A percentile compares a stretch with the other conserved stretches of the same genome.
These are phyloP conservation scores for Merops nubicus DNA, from an alignment of 2,113 vertebrate genomes.

Conservation along the genomic window DNA sequence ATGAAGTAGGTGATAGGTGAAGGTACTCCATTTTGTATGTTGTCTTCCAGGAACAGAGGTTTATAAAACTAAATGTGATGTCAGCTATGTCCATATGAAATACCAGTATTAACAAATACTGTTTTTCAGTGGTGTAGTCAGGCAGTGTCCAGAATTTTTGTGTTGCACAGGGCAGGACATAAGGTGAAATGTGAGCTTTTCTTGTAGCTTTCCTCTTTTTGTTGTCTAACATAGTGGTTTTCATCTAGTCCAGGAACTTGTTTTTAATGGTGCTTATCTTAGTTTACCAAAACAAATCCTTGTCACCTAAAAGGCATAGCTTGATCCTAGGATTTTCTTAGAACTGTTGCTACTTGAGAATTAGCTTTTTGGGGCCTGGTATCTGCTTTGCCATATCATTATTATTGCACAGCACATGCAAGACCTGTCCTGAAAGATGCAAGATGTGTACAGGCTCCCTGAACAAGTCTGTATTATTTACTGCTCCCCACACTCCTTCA, in stretches of 20 bases:
- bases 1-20: neutral
- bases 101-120: neutral
- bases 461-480: neutral
- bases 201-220: neutral
- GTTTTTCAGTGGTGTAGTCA: too few relatives aligned
- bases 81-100: neutral
- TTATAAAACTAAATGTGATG: neutral
- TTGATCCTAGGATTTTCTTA: neutral
- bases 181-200: neutral
- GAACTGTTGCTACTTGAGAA: neutral
- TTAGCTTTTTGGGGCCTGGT: neutral
- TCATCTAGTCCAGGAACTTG: neutral
- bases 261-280: neutral
- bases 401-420: neutral
- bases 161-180: neutral
- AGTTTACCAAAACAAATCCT: neutral
- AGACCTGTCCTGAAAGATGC: neutral
- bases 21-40: rapidly evolving
- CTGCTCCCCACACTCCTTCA: neutral
- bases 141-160: neutral
- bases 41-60: neutral
- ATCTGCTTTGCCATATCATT: neutral
- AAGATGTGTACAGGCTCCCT: neutral
- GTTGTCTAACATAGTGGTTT: neutral
- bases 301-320: rapidly evolving